Base-by-base conservation (phyloP, 1,140 invertebrate species). In the Tribolium castaneum region DNA sequence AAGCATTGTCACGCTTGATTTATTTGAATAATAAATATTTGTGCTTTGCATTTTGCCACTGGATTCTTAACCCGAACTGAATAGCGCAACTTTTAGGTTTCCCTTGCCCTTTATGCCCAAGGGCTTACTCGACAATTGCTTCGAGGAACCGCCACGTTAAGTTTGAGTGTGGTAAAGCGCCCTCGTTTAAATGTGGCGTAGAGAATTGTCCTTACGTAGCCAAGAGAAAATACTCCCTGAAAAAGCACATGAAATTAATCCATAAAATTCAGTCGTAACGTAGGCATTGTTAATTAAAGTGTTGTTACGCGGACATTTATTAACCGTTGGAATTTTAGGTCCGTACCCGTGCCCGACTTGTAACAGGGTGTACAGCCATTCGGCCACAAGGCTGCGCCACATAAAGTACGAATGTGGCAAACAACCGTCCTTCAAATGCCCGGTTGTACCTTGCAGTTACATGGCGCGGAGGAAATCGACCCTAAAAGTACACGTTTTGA, bases 181-280 rank as follows among this genome's bases (percentile, higher is more conserved):
- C 59, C 5, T 35, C 86, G 75, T 90, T 87, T 79, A 71, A 52
- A 35, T 82, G 82, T 66, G 45, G 76, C 25, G 72, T 12, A 9
- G 59, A 54, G 35, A 12, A 45, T 10, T 52, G 70, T 50, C 7
- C 0, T 50, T 72, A 50, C 22, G 10, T 72, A n/a, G 22, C 50
- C 2, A 66, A 66, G 13, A 34, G 59, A 66, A 66, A 66, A 14
- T 66, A 13, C 30, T 34, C 59, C 2, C 9, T 66, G 12, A 66
- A 66, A 30, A 12, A 34, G 7, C 59, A 66, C 30, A 66, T 66
- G 59, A 13, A 6, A 9, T 5, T 35, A 13, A 66, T 35, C 5
- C 59, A 66, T 14, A 62, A 62, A 62, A 22, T 62, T n/a, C 30
- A n/a, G n/a, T 25, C 9, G 6, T 62, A 62, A 10, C 1, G 13